These are phyloP conservation scores for Zaprionus kolodkinae DNA, from an alignment of 1,140 invertebrate genomes.

Conservation along the genomic window DNA sequence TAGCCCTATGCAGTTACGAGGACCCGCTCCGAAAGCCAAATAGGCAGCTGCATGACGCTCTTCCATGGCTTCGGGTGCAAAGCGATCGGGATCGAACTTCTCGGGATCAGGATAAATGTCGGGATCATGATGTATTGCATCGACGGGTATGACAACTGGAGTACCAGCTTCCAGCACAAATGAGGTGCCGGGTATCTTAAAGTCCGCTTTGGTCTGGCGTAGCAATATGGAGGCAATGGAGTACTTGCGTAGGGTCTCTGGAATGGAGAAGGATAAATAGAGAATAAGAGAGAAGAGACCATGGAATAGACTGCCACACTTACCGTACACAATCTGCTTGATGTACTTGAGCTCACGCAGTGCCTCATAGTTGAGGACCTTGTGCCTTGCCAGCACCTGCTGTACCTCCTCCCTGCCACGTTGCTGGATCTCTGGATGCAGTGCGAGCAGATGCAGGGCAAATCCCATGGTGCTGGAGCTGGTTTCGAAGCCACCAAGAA, in stretches of 20 bases:
- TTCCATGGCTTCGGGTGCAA: slow-evolving; percentile 84
- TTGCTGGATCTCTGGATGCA: slow-evolving; percentile 84
- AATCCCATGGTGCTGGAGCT: slow-evolving; percentile 84
- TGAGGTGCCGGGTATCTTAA: slow-evolving; percentile 73
- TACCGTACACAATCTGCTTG: slow-evolving; percentile 85
- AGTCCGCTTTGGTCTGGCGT: slow-evolving; percentile 64
- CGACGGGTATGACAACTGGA: slow-evolving; percentile 85
- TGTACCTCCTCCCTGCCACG: slow-evolving; percentile 85
- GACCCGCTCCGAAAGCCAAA: slow-evolving; percentile 90
- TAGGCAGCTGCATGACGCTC: slow-evolving; percentile 86
- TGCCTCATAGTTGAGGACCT: slow-evolving; percentile 86
- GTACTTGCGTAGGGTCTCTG: slow-evolving; percentile 85
- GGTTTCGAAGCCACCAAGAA: slow-evolving; percentile 87
- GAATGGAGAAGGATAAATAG: neutral
- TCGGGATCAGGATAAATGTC: slow-evolving; percentile 86
- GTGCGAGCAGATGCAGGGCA: slow-evolving; percentile 85
- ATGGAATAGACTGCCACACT: slow-evolving; percentile 1
- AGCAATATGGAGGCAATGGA: slow-evolving; percentile 72
- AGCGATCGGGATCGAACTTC: slow-evolving; percentile 87
- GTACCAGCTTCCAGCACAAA: slow-evolving; percentile 84
- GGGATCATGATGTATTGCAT: slow-evolving; percentile 85
- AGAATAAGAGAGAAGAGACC: neutral
- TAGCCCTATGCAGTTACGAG: slow-evolving; percentile 87
- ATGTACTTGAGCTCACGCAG: slow-evolving; percentile 86
- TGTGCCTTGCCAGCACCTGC: slow-evolving; percentile 83